Base-by-base conservation (phyloP, 2,797 vertebrate genomes). In the Diplodus sargus region DNA sequence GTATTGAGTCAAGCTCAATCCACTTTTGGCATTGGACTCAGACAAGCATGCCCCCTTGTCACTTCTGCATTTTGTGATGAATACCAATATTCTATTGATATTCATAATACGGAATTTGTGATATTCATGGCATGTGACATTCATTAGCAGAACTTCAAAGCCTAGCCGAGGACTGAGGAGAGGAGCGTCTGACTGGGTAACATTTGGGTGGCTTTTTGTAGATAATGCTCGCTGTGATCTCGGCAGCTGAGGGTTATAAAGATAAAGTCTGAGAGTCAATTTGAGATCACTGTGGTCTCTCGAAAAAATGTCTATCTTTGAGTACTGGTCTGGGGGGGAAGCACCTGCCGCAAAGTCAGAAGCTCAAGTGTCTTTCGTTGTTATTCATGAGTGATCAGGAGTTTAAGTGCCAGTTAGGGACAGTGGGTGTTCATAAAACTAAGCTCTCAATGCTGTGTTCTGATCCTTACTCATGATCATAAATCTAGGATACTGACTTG, bases 371-470 rank as follows among this genome's bases (percentile, higher is more conserved):
- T 22, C 10, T 58, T 51, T 58, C 17, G 16, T 43, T 68, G 22
- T 57, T 56, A 57, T 9, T 52, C 43, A 52, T 51, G n/a, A 67
- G n/a, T 10, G 49, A 68, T 22, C 15, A 7, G 5, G 34, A 23
- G 52, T 54, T 45, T 61, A 68, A 69, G 30, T 7, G 3, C 28
- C 59, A 78, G 56, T 84, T 80, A 70, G n/a, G 59, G 53, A 67
- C 23, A 8, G 61, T 43, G 68, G 76, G 47, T 59, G 28, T 61
- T n/a, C 67, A 63, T 73, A 45, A 83, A 66, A 67, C 48, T 47
- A 69, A 63, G 76, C 61, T 79, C 43, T 79, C 63, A 61, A 53
- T 67, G 39, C 42, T 56, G 39, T 53, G 74, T 62, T 78, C 49
- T 5, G 45, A 58, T 75, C 57, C 53, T 63, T 20, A 34, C 28